phyloP scores from a whole-genome alignment of 2,113 vertebrate genomes.

The Oceanodroma tethys region DNA sequence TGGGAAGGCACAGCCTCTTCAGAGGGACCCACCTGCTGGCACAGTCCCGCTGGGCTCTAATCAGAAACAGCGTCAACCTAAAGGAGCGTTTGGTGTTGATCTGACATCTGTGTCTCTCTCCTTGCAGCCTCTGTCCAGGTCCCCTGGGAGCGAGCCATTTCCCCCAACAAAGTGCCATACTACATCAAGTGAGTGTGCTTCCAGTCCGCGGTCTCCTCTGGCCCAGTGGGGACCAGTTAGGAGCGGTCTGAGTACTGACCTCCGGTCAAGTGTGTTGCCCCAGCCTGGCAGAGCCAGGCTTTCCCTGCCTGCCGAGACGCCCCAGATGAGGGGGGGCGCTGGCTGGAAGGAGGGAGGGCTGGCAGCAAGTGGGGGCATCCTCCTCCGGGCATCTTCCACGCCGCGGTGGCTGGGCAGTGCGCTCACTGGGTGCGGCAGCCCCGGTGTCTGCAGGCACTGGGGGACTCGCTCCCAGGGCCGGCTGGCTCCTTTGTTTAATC shows the following conservation, averaged over 20 bases:
- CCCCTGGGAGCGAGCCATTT: slow-evolving; percentile 97
- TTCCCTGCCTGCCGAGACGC: background rate
- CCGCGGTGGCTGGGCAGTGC: background rate
- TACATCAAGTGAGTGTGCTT: slow-evolving; percentile 94
- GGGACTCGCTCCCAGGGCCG: rapidly evolving
- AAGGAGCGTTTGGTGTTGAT: background rate
- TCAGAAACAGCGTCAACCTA: background rate
- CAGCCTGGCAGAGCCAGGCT: background rate
- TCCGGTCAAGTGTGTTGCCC: rapidly evolving
- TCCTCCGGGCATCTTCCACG: background rate
- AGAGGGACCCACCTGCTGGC: background rate
- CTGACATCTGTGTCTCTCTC: slow-evolving; percentile 12
- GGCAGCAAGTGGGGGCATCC: background rate
- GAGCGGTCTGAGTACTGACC: background rate
- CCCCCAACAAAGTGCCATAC: slow-evolving; percentile 98
- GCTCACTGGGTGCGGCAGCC: background rate
- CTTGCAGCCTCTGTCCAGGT: slow-evolving; percentile 93
- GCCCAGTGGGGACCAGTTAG: rapidly evolving
- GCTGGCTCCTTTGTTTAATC: background rate
- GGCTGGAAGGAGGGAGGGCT: background rate
- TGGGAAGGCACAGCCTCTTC: background rate
- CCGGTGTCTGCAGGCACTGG: background rate
- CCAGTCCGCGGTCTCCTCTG: background rate
- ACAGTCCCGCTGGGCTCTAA: background rate
- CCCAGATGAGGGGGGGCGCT: background rate